Conservation (phyloP, 2,888 invertebrate genomes). For the Tortrix viridana region DNA sequence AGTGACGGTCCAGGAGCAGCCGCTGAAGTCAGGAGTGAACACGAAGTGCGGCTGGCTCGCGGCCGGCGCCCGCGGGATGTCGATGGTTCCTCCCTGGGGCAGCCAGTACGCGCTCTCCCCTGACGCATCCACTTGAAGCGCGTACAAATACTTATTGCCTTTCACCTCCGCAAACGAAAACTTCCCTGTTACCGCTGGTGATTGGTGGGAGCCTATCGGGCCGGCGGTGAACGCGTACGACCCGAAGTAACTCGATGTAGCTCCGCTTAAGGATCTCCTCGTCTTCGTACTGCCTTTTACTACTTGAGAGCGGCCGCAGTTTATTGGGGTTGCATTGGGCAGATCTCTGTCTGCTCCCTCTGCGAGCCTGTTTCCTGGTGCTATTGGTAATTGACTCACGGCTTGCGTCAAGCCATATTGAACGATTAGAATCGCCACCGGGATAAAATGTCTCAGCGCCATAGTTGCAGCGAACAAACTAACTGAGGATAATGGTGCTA, state of each 20-base stretch:
- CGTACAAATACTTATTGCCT: slow-evolving; percentile 15
- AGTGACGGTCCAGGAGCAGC: slow-evolving; percentile 17
- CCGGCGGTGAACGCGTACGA: slow-evolving; percentile 12
- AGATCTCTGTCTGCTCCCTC: slow-evolving; percentile 5
- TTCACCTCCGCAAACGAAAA: slow-evolving; percentile 11
- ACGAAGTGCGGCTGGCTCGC: slow-evolving; percentile 8
- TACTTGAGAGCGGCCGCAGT: slow-evolving; percentile 1
- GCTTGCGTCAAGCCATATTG: neutral
- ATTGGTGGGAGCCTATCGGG: neutral
- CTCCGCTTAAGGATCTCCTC: neutral
- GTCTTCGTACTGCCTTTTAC: neutral
- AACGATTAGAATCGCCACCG: slow-evolving; percentile 1
- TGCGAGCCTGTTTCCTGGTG: neutral
- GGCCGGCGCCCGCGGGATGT: neutral
- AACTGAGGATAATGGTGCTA: neutral
- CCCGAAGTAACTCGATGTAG: slow-evolving; percentile 1
- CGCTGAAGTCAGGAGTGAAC: slow-evolving; percentile 18
- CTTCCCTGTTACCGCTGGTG: neutral
- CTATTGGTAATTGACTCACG: neutral
- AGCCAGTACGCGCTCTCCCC: slow-evolving; percentile 19
- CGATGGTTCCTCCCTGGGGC: slow-evolving; percentile 15
- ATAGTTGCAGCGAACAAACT: slow-evolving; percentile 7
- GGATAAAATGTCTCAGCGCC: slow-evolving; percentile 13
- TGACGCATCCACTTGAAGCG: slow-evolving; percentile 1
- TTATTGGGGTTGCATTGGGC: neutral